phyloP scores from a whole-genome alignment of 2,888 invertebrate species.

The Meteorus colon region DNA sequence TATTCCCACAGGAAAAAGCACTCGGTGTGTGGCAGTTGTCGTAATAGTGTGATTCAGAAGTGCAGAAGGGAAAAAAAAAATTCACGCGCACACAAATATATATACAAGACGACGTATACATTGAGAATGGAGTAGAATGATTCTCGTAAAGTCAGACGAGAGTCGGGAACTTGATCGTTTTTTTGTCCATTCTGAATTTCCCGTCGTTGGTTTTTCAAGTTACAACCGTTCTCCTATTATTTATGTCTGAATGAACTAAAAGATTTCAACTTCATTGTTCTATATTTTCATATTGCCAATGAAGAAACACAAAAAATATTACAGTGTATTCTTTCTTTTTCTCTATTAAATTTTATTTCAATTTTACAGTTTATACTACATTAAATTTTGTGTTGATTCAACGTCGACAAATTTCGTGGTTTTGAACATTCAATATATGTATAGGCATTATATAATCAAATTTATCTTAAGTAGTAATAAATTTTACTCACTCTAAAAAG shows the following conservation, averaged over 20 bases:
- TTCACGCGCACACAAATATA: slow-evolving; percentile 17
- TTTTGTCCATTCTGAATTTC: slow-evolving; percentile 47
- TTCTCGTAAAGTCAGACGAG: slow-evolving; percentile 52
- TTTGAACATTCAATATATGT: background rate
- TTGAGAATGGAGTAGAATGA: slow-evolving; percentile 32
- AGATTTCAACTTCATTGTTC: slow-evolving; percentile 14
- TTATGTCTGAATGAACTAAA: slow-evolving; percentile 23
- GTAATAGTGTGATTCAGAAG: slow-evolving; percentile 26
- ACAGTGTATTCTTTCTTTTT: background rate
- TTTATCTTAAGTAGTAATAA: slow-evolving; percentile 38
- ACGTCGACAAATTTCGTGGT: background rate
- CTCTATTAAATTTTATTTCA: background rate
- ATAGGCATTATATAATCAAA: slow-evolving; percentile 27
- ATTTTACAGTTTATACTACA: background rate
- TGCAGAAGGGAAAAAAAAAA: slow-evolving; percentile 11
- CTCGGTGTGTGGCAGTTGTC: slow-evolving; percentile 9
- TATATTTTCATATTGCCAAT: slow-evolving; percentile 2
- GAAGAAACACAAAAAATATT: background rate
- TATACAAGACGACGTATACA: background rate
- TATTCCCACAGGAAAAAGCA: slow-evolving; percentile 23
- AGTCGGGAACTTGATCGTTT: slow-evolving; percentile 47
- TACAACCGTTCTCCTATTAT: slow-evolving; percentile 13
- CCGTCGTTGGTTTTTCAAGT: slow-evolving; percentile 43
- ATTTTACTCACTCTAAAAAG: slow-evolving; percentile 31
- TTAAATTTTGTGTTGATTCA: background rate